Evolutionary conservation across 2,113 vertebrate genomes (phyloP).

Genomic region (Gasterosteus nipponicus): DNA sequence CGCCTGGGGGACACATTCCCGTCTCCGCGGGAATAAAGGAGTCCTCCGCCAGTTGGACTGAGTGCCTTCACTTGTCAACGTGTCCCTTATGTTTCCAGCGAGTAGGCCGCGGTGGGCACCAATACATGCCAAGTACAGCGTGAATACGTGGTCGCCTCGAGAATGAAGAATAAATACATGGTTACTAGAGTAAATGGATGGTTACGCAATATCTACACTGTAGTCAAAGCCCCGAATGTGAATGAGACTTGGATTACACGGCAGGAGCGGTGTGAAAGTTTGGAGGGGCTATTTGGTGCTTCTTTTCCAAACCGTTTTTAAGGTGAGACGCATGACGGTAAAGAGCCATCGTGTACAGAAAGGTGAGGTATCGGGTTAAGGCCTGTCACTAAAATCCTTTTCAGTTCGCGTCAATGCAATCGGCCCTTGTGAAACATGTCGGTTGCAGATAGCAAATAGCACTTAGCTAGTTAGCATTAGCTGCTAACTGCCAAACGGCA

Average conservation of each 20-base stretch:
- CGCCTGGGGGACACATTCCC: slow-evolving; percentile 24
- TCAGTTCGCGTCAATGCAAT: not conserved
- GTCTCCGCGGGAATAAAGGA: not conserved
- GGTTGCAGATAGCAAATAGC: too few species aligned
- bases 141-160: not conserved
- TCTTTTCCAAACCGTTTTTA: too few species aligned
- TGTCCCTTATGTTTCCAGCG: not conserved
- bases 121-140: not conserved
- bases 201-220: not conserved
- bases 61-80: slow-evolving; percentile 1
- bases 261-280: too few species aligned
- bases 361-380: not conserved
- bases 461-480: too few species aligned
- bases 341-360: too few species aligned
- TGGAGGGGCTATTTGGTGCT: too few species aligned
- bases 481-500: too few species aligned
- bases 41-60: not conserved
- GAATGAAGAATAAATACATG: not conserved
- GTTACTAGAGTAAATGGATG: not conserved
- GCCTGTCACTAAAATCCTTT: not conserved
- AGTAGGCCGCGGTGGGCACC: not conserved
- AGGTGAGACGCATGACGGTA: too few species aligned
- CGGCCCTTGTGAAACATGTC: too few species aligned
- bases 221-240: too few species aligned
- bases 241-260: too few species aligned